Conservation (phyloP, 2,797 vertebrate genomes). For the Tadarida brasiliensis region DNA sequence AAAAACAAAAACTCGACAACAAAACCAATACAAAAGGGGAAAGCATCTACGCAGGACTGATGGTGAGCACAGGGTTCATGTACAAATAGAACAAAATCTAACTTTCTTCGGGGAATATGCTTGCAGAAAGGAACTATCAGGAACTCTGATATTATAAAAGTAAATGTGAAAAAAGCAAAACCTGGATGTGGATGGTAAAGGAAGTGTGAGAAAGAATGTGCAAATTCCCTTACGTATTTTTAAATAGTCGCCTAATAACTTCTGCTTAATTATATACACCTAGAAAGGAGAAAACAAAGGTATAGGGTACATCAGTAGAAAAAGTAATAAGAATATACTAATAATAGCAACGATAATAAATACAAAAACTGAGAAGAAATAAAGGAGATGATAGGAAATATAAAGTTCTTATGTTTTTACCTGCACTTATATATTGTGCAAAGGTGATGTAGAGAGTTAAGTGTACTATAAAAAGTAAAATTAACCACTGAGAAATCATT, state of each 20-base stretch:
- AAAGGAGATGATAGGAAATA: neutral
- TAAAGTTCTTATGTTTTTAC: neutral
- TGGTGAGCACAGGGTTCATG: neutral
- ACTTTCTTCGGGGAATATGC: neutral
- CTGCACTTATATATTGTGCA: neutral
- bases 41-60: neutral
- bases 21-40: neutral
- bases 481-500: neutral
- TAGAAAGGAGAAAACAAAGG: neutral
- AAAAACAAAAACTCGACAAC: neutral
- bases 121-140: neutral
- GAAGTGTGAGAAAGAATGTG: neutral
- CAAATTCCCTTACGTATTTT: neutral
- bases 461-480: neutral
- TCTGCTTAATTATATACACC: neutral
- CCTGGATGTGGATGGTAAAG: neutral
- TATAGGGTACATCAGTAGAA: neutral
- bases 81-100: neutral
- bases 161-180: neutral
- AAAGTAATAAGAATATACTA: neutral
- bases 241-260: neutral
- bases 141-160: conserved; percentile 1
- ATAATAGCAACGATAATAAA: neutral
- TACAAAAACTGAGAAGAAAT: neutral
- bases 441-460: neutral